Percentiles rank a stretch among this genome's conserved stretches.
Evolutionary conservation across 2,797 vertebrate species (phyloP).

Genomic region (Lepidocolaptes lacrymiger): DNA sequence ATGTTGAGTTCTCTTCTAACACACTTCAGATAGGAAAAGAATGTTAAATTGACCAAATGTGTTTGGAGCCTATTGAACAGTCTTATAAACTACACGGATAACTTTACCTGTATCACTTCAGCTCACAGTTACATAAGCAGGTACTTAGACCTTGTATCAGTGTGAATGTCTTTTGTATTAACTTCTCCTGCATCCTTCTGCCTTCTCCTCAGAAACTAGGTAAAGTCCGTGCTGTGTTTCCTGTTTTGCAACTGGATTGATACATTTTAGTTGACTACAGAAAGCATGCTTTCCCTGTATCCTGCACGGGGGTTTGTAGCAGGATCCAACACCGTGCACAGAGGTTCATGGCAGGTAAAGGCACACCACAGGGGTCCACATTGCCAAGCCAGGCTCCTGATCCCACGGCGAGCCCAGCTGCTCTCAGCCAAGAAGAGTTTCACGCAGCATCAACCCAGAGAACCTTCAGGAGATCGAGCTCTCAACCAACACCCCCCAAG

Average conservation of each 20-base stretch:
- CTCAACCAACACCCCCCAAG: rapidly evolving
- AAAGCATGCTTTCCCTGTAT: not conserved
- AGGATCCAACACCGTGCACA: not conserved
- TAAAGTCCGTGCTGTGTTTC: not conserved
- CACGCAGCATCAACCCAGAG: not conserved
- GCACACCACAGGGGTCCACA: not conserved
- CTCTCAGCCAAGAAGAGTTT: not conserved
- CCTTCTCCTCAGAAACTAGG: not conserved
- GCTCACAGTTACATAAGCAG: not conserved
- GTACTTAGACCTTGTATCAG: not conserved
- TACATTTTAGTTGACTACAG: not conserved
- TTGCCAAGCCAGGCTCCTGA: not conserved
- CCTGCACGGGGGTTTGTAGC: not conserved
- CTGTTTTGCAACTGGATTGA: rapidly evolving
- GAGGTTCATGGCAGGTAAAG: not conserved
- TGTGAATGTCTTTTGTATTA: not conserved
- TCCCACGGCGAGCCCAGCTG: rapidly evolving
- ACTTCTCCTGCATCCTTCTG: not conserved
- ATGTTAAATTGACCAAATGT: not conserved
- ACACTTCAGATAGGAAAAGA: not conserved
- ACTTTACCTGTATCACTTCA: not conserved
- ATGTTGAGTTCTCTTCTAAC: not conserved
- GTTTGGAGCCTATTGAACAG: not conserved
- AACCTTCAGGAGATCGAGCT: not conserved
- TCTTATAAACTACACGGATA: not conserved